These are phyloP conservation scores for Limnodromus scolopaceus DNA, from an alignment of 2,797 vertebrate genomes.

Conservation along the genomic window DNA sequence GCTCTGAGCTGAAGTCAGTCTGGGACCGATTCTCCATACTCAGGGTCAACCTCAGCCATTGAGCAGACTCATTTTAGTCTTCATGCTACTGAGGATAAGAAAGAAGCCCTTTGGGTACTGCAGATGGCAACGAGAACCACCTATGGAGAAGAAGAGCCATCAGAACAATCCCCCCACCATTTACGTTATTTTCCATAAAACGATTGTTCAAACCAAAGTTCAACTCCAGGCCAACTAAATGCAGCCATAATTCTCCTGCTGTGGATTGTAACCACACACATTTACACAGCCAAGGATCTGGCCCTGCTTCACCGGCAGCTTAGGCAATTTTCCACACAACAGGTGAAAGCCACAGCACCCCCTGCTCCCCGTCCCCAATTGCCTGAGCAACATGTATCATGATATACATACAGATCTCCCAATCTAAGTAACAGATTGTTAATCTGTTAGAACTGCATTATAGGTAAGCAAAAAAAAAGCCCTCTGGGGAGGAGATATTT, in stretches of 20 bases:
- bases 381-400: background rate
- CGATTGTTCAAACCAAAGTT: background rate
- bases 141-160: background rate
- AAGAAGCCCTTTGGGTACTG: background rate
- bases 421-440: background rate
- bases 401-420: background rate
- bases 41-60: background rate
- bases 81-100: rapidly evolving
- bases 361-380: background rate
- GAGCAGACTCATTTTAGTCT: background rate
- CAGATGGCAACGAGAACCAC: background rate
- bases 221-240: background rate
- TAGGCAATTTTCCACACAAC: background rate
- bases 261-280: background rate
- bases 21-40: background rate
- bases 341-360: background rate
- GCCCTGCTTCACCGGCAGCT: background rate
- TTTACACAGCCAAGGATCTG: background rate
- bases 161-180: background rate
- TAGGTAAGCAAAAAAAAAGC: background rate
- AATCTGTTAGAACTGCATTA: background rate
- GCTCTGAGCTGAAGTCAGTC: background rate
- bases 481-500: background rate
- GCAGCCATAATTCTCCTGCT: background rate
- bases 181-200: background rate